Conservation (phyloP, 2,888 invertebrate genomes). For the Caenorhabditis sinica region DNA sequence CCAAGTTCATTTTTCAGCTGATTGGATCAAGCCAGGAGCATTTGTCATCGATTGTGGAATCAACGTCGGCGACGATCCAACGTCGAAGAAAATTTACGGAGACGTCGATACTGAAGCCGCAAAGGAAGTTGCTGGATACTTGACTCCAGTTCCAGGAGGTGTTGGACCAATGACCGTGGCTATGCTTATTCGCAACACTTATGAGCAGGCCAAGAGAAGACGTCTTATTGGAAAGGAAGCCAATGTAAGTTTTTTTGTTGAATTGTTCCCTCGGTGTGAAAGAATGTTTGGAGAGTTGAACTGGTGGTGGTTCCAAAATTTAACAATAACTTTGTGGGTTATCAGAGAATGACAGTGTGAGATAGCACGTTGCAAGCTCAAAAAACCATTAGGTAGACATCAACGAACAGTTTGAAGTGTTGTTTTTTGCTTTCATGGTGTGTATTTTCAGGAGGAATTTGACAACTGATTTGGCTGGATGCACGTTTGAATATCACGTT, state of each 20-base stretch:
- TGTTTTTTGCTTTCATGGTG: too few species aligned
- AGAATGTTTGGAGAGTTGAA: slow-evolving; percentile 4
- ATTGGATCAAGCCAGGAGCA: slow-evolving; percentile 98
- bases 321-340: neutral
- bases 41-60: slow-evolving; percentile 99
- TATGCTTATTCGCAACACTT: slow-evolving; percentile 91
- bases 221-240: slow-evolving; percentile 62
- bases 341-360: neutral
- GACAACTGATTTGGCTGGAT: neutral
- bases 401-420: slow-evolving; percentile 29
- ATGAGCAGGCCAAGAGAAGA: slow-evolving; percentile 88
- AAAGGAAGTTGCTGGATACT: slow-evolving; percentile 86
- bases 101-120: slow-evolving; percentile 92
- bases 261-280: neutral
- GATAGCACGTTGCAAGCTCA: slow-evolving; percentile 6
- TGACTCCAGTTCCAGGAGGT: slow-evolving; percentile 87
- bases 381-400: slow-evolving; percentile 25
- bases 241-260: slow-evolving; percentile 16
- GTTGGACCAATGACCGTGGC: slow-evolving; percentile 99
- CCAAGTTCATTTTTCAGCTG: slow-evolving; percentile 82
- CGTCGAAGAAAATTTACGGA: slow-evolving; percentile 87
- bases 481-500: neutral
- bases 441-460: slow-evolving; percentile 20
- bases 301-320: neutral
- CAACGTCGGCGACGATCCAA: slow-evolving; percentile 86